These are phyloP conservation scores for Maniola hyperantus DNA, from an alignment of 2,888 invertebrate genomes.

Conservation along the genomic window DNA sequence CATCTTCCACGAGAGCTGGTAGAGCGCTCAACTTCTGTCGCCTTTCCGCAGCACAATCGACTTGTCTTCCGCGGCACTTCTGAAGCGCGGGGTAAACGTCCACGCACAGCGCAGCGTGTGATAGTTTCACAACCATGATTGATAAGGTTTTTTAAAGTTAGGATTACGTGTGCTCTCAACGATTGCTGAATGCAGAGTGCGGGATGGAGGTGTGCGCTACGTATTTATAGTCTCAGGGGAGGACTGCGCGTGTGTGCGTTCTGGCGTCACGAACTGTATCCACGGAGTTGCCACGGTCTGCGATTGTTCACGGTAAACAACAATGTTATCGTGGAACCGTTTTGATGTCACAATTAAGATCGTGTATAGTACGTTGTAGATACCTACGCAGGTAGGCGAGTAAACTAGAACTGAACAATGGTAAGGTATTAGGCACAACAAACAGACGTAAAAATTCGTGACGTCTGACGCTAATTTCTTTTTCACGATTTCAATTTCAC, in stretches of 20 bases:
- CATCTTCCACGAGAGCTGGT: slow-evolving; percentile 49
- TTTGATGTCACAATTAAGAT: slow-evolving; percentile 45
- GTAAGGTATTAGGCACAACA: neutral
- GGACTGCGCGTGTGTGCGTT: slow-evolving; percentile 37
- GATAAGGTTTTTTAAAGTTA: slow-evolving; percentile 22
- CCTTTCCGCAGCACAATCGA: slow-evolving; percentile 44
- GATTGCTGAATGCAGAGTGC: slow-evolving; percentile 44
- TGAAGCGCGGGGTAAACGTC: slow-evolving; percentile 48
- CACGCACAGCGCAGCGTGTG: slow-evolving; percentile 46
- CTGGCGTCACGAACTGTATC: slow-evolving; percentile 39
- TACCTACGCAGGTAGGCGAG: slow-evolving; percentile 27
- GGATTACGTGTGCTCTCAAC: slow-evolving; percentile 39
- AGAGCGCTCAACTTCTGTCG: slow-evolving; percentile 44
- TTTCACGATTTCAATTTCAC: slow-evolving; percentile 1
- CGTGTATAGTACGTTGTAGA: slow-evolving; percentile 32
- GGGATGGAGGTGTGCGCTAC: slow-evolving; percentile 41
- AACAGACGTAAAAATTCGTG: neutral
- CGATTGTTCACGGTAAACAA: slow-evolving; percentile 44
- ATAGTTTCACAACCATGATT: slow-evolving; percentile 51
- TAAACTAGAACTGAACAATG: slow-evolving; percentile 21
- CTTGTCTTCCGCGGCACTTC: slow-evolving; percentile 45
- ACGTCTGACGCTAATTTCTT: neutral
- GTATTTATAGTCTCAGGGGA: slow-evolving; percentile 44
- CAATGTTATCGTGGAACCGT: slow-evolving; percentile 43
- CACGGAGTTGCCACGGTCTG: slow-evolving; percentile 29